Percentiles rank a stretch among this genome's conserved stretches.
phyloP scores from a whole-genome alignment of 2,797 vertebrate species.

The Sebastes umbrosus region DNA sequence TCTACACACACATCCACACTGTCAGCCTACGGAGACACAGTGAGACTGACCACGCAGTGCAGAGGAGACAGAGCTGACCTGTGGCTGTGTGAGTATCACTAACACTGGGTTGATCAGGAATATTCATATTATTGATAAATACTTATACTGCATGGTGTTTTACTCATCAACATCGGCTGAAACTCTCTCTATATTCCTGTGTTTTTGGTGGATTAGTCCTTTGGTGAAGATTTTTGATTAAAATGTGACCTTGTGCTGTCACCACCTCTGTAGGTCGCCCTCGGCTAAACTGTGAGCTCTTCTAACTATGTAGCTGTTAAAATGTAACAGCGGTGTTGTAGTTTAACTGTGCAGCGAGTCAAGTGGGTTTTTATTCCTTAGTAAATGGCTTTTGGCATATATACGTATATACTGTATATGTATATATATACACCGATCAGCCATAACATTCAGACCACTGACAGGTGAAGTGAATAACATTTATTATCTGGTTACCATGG shows the following conservation, averaged over 20 bases:
- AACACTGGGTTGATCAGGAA: not conserved
- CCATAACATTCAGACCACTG: too few relatives aligned
- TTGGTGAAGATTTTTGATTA: not conserved
- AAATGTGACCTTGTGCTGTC: slow-evolving; percentile 23
- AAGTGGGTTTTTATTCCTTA: not conserved
- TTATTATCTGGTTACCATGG: too few relatives aligned
- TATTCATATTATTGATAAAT: not conserved
- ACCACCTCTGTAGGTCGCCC: not conserved
- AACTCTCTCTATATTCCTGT: not conserved
- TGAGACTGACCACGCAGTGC: slow-evolving; percentile 44
- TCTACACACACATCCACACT: slow-evolving; percentile 11
- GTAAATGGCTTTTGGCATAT: not conserved
- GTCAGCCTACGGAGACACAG: slow-evolving; percentile 29
- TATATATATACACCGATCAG: too few relatives aligned
- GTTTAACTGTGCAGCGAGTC: not conserved
- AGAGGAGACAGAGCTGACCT: slow-evolving; percentile 43
- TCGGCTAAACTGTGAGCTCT: slow-evolving; percentile 34
- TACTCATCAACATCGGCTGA: not conserved
- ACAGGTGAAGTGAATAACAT: too few relatives aligned
- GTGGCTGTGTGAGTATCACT: slow-evolving; percentile 67
- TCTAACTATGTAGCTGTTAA: slow-evolving; percentile 39
- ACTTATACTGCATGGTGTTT: not conserved
- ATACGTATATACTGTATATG: too few relatives aligned
- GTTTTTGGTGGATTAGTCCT: not conserved
- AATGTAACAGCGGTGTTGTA: slow-evolving; percentile 12